These are phyloP conservation scores for Apostichopus leukothele DNA, from an alignment of 53 echinoderm and acorn worm species.

Conservation along the genomic window DNA sequence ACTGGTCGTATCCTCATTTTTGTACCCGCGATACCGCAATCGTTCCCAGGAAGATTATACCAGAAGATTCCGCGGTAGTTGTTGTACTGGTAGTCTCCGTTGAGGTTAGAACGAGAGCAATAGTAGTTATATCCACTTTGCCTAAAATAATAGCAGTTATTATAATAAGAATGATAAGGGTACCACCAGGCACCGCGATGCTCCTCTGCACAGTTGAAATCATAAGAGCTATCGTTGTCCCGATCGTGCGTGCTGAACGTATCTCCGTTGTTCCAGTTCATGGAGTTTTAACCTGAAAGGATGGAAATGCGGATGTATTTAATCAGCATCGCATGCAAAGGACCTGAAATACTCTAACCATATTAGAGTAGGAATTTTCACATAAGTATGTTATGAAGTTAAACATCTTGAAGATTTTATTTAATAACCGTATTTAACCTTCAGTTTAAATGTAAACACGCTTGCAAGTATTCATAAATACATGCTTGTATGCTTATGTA, in stretches of 20 bases:
- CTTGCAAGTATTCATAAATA: too few species aligned
- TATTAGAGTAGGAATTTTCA: too few species aligned
- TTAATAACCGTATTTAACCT: too few species aligned
- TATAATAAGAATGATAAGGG: not conserved
- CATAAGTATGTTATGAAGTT: too few species aligned
- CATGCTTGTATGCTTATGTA: too few species aligned
- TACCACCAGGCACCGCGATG: conserved; percentile 34
- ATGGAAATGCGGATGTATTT: not conserved
- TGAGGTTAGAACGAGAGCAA: not conserved
- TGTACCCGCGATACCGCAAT: not conserved
- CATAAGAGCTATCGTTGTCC: conserved; percentile 14
- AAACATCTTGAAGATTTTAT: too few species aligned
- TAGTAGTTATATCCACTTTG: not conserved
- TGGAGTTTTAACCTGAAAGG: not conserved
- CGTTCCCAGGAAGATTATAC: not conserved
- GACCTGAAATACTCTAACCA: too few species aligned
- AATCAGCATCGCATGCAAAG: too few species aligned
- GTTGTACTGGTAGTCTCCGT: not conserved
- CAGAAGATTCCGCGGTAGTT: not conserved
- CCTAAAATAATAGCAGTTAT: not conserved
- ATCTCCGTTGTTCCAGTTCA: too few species aligned
- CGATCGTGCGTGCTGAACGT: not conserved
- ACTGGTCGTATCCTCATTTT: conserved; percentile 15
- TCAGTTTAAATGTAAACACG: too few species aligned
- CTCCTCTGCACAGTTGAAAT: conserved; percentile 20